Conservation (phyloP, 2,888 invertebrate species). For the Calameuta idolon region DNA sequence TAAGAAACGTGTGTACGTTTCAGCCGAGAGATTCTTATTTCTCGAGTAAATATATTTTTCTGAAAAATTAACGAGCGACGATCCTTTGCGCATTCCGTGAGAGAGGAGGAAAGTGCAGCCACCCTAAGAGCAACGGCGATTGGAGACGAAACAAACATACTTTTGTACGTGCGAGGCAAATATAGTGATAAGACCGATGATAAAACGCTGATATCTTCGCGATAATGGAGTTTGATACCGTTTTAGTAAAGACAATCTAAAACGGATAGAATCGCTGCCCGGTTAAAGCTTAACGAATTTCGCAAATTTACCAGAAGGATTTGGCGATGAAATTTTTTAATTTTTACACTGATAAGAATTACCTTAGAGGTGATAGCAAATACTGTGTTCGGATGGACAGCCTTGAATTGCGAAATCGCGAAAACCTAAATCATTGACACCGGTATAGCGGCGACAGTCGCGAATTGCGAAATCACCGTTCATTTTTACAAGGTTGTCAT, state of each 20-base stretch:
- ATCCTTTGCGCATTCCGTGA: not conserved
- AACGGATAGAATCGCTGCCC: not conserved
- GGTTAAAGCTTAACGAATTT: not conserved
- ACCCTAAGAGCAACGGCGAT: slow-evolving; percentile 15
- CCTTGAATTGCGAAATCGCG: slow-evolving; percentile 9
- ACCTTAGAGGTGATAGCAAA: not conserved
- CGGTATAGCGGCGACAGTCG: not conserved
- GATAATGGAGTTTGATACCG: slow-evolving; percentile 31
- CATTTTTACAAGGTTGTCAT: not conserved
- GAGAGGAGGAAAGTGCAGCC: not conserved
- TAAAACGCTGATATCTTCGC: slow-evolving; percentile 28
- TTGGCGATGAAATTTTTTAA: not conserved
- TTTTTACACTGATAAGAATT: not conserved
- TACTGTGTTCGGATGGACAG: not conserved
- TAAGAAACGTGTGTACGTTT: no score
- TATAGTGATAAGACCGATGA: slow-evolving; percentile 34
- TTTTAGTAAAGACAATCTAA: not conserved
- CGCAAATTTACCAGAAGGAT: slow-evolving; percentile 13
- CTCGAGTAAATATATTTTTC: no score
- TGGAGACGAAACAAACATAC: slow-evolving; percentile 43
- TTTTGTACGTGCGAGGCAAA: slow-evolving; percentile 31
- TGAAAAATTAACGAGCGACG: no score
- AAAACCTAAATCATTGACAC: slow-evolving; percentile 2
- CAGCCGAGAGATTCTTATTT: no score
- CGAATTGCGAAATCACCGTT: not conserved